These are phyloP conservation scores for Macrobrachium nipponense DNA, from an alignment of 1,140 invertebrate species.

Conservation along the genomic window DNA sequence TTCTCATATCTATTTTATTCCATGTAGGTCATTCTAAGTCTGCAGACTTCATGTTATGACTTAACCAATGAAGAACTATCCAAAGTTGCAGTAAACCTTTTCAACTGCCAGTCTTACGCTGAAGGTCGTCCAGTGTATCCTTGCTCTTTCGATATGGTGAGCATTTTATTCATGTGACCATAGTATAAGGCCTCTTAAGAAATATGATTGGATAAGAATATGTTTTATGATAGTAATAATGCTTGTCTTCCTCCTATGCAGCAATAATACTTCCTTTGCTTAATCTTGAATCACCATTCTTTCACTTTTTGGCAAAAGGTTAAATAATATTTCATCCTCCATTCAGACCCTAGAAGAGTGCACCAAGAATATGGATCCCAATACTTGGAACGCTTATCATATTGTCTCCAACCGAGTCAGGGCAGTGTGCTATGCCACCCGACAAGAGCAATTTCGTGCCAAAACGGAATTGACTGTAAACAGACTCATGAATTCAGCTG, in stretches of 20 bases:
- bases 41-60: constrained; percentile 73
- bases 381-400: constrained; percentile 80
- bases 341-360: constrained; percentile 74
- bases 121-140: constrained; percentile 75
- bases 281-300: too few relatives aligned
- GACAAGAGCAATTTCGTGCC: constrained; percentile 77
- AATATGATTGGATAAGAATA: too few relatives aligned
- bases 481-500: constrained; percentile 73
- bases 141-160: constrained; percentile 76
- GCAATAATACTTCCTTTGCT: too few relatives aligned
- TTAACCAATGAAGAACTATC: constrained; percentile 78
- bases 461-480: constrained; percentile 78
- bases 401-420: constrained; percentile 78
- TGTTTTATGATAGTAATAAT: too few relatives aligned
- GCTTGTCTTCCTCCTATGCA: too few relatives aligned
- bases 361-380: constrained; percentile 77
- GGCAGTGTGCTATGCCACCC: constrained; percentile 77
- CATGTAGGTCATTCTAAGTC: constrained; percentile 73
- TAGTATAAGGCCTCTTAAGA: constrained; percentile 48
- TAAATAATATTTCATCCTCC: constrained; percentile 12
- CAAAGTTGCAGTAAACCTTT: constrained; percentile 77
- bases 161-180: constrained; percentile 32
- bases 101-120: constrained; percentile 78
- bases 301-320: too few relatives aligned
- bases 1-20: constrained; percentile 34